These are phyloP conservation scores for Emesis furor DNA, from an alignment of 2,888 invertebrate species.

Conservation along the genomic window DNA sequence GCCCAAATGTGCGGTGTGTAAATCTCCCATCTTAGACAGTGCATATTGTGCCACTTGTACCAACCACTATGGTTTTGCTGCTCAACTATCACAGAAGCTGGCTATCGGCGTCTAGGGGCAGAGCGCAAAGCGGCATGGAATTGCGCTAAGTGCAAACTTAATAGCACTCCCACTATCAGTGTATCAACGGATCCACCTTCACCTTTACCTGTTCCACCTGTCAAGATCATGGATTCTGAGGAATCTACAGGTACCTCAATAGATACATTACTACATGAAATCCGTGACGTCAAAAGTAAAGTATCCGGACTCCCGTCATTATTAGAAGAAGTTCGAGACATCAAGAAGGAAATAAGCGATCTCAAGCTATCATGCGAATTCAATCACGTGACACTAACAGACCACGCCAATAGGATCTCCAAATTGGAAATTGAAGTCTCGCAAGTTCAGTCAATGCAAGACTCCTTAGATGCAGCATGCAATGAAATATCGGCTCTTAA, in stretches of 20 bases:
- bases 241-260: constrained; percentile 1
- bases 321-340: neutral
- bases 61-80: neutral
- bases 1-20: neutral
- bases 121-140: neutral
- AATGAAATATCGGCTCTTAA: neutral
- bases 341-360: neutral
- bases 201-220: neutral
- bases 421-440: neutral
- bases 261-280: neutral
- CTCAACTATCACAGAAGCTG: neutral
- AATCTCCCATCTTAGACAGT: neutral
- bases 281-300: constrained; percentile 12
- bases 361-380: neutral
- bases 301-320: constrained; percentile 2
- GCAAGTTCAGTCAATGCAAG: neutral
- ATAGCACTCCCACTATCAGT: neutral
- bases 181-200: neutral
- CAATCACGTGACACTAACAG: neutral
- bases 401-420: neutral
- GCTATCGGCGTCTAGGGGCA: neutral
- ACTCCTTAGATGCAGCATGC: neutral
- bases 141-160: neutral
- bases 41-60: neutral
- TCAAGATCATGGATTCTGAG: neutral